Percentiles rank a stretch among this genome's conserved stretches.
phyloP scores from a whole-genome alignment of 1,140 invertebrate species.

The Pseudomyrmex cubaensis region DNA sequence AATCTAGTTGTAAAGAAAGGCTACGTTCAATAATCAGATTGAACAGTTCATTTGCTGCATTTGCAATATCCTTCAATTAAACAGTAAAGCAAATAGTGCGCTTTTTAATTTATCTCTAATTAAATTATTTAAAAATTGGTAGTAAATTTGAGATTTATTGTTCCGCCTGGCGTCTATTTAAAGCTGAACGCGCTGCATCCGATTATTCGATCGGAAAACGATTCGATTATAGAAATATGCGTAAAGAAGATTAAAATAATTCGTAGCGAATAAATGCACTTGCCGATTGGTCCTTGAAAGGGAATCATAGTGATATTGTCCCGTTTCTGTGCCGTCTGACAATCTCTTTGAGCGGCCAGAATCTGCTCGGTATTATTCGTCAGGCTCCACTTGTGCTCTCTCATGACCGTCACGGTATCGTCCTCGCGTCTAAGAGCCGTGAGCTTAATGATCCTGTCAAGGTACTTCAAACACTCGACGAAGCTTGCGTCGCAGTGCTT shows the following conservation, averaged over 20 bases:
- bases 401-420: conserved; percentile 85
- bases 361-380: conserved; percentile 79
- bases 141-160: too few species aligned
- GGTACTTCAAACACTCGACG: conserved; percentile 86
- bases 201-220: conserved; percentile 13
- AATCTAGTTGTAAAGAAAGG: too few species aligned
- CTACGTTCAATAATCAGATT: too few species aligned
- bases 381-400: conserved; percentile 82
- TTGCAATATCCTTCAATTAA: too few species aligned
- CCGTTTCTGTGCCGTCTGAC: conserved; percentile 80
- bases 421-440: conserved; percentile 82
- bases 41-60: too few species aligned
- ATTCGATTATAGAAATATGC: background rate
- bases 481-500: conserved; percentile 86
- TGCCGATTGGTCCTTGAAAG: conserved; percentile 85
- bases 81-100: too few species aligned
- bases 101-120: too few species aligned
- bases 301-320: conserved; percentile 84
- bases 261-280: conserved; percentile 42
- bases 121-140: too few species aligned
- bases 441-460: conserved; percentile 81
- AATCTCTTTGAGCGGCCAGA: conserved; percentile 83
- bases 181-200: conserved; percentile 1
- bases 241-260: background rate
- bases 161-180: background rate